Conservation (phyloP, 2,888 invertebrate genomes). For the Embidobia sp. region DNA sequence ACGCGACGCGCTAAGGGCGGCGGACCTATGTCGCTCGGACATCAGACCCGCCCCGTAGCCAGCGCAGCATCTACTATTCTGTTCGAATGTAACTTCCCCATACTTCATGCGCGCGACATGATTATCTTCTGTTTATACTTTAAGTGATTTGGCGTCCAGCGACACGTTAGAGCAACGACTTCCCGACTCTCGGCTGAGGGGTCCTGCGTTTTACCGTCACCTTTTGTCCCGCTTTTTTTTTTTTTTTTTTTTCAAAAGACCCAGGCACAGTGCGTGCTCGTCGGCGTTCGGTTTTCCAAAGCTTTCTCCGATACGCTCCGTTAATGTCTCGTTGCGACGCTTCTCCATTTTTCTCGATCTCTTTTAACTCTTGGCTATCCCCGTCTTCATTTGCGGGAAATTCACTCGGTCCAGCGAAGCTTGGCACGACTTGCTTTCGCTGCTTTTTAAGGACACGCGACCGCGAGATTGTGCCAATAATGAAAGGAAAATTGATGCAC, state of each 20-base stretch:
- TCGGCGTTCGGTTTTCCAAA: constrained; percentile 70
- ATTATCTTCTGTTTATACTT: too few relatives aligned
- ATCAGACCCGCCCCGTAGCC: too few relatives aligned
- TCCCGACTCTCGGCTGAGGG: constrained; percentile 28
- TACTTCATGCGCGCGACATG: too few relatives aligned
- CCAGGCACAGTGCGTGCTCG: constrained; percentile 35
- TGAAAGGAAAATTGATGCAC: constrained; percentile 61
- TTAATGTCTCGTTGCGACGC: constrained; percentile 75
- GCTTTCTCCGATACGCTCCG: constrained; percentile 80
- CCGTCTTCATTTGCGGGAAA: constrained; percentile 67
- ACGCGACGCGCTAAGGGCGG: too few relatives aligned
- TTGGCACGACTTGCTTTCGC: constrained; percentile 72
- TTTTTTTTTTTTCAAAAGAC: constrained; percentile 46
- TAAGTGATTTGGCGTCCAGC: too few relatives aligned
- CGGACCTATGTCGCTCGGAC: too few relatives aligned
- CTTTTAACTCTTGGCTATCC: constrained; percentile 63
- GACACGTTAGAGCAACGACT: too few relatives aligned
- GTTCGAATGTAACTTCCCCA: too few relatives aligned
- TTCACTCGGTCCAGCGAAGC: constrained; percentile 66
- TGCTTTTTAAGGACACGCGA: constrained; percentile 64
- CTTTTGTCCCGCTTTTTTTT: constrained; percentile 12
- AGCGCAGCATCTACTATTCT: too few relatives aligned
- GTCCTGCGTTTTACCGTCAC: constrained; percentile 17
- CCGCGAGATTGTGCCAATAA: constrained; percentile 63
- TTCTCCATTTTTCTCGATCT: constrained; percentile 67